Conservation (phyloP, 1,140 invertebrate genomes). For the Hylyphantes graminicola region DNA sequence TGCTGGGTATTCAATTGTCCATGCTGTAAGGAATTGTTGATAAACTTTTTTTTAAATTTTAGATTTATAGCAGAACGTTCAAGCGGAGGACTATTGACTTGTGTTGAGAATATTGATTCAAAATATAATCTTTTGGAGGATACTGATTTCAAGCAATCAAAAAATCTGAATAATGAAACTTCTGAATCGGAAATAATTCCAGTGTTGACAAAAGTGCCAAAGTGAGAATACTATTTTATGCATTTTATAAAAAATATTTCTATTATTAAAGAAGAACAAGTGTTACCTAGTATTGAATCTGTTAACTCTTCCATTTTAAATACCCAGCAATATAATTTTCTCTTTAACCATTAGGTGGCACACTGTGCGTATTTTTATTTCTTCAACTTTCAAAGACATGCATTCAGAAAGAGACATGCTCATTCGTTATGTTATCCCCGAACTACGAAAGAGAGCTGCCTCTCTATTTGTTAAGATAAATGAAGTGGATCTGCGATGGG, state of each 20-base stretch:
- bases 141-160: neutral
- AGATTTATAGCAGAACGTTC: constrained; percentile 70
- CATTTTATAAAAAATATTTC: neutral
- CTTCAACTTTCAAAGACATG: constrained; percentile 71
- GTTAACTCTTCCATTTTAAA: neutral
- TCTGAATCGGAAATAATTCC: neutral
- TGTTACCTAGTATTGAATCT: neutral
- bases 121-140: constrained; percentile 65
- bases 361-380: constrained; percentile 70
- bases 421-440: constrained; percentile 69
- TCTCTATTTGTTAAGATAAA: constrained; percentile 67
- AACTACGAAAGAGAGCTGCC: constrained; percentile 64
- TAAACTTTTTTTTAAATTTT: neutral
- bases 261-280: neutral
- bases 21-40: neutral
- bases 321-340: neutral
- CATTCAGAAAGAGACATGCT: constrained; percentile 70
- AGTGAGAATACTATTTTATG: constrained; percentile 6
- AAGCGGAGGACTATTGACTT: constrained; percentile 66
- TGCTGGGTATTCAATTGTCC: neutral
- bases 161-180: neutral
- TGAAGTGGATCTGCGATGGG: constrained; percentile 71
- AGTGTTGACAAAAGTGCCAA: constrained; percentile 10
- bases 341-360: constrained; percentile 66
- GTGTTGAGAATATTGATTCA: constrained; percentile 70